Base-by-base conservation (phyloP, 1,140 invertebrate genomes). In the Acromyrmex echinatior region DNA sequence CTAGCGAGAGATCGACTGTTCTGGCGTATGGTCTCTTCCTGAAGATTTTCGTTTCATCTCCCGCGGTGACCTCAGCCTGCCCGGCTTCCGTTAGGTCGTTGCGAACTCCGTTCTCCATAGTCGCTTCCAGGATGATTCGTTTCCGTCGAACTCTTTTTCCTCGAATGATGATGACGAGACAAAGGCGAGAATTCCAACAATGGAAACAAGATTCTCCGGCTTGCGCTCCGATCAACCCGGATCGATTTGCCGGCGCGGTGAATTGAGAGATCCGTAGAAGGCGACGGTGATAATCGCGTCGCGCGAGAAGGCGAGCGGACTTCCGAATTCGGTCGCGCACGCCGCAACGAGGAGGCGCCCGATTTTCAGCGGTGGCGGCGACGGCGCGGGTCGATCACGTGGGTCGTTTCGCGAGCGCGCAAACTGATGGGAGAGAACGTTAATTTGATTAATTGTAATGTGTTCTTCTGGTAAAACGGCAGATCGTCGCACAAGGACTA, bases 31-130 rank as follows among this genome's bases (percentile, higher is more conserved):
- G 14, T 6, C 68, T 77, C 35, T 39, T 9, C 28, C 25, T 70
- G 9, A 25, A 5, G 6, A 49, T 66, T 66, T 18, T 16, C 35
- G 60, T 12, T n/a, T 80, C 60, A n/a, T 86, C 51, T 7, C 28
- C 62, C 7, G 62, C 45, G 4, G 10, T 21, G 31, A 65, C 28
- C 28, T 16, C 31, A 16, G 39, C 16, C 10, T n/a, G 45, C 21
- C 25, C 25, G 10, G 7, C 53, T 49, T 81, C 65, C 58, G 9
- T 71, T n/a, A 21, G n/a, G 7, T 18, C 60, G 62, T 66, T 56
- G 39, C 68, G 56, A 12, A n/a, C 63, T 49, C 14, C 87, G 58
- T 79, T 12, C 35, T 88, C 73, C 88, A 91, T 87, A 14, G 14
- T 84, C 56, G 45, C 49, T 39, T 14, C 16, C 16, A 18, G 21